Evolutionary conservation across 2,888 invertebrate genomes (phyloP).

Genomic region (Nasonovia ribisnigri): DNA sequence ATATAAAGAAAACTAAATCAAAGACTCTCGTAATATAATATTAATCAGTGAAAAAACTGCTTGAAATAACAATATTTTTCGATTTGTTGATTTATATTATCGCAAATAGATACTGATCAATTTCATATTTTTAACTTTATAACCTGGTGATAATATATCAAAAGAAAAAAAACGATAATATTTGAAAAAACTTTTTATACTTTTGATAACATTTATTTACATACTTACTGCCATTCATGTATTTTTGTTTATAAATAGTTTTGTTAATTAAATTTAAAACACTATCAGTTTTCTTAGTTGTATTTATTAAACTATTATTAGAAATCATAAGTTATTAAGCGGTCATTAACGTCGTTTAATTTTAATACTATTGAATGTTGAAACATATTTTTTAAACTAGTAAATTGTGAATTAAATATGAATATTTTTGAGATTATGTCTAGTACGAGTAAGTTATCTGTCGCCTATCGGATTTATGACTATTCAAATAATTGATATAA

Average conservation of each 20-base stretch:
- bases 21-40: not conserved
- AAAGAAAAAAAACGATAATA: not conserved
- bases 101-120: not conserved
- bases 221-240: not conserved
- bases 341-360: not conserved
- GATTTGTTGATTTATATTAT: not conserved
- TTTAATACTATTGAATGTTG: not conserved
- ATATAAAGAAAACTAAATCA: not conserved
- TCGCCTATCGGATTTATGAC: not conserved
- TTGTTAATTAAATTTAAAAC: constrained; percentile 24
- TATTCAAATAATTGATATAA: not conserved
- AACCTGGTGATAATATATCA: not conserved
- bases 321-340: not conserved
- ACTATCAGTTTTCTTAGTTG: not conserved
- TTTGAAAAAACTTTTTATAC: not conserved
- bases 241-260: constrained; percentile 24
- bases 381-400: not conserved
- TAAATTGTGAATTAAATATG: not conserved
- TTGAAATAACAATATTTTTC: not conserved
- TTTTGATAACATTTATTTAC: not conserved
- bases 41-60: not conserved
- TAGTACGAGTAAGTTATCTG: not conserved
- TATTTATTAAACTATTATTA: not conserved
- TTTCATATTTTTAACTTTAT: not conserved
- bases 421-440: not conserved